phyloP scores from a whole-genome alignment of 2,888 invertebrate genomes.

The Xylocampa areola region DNA sequence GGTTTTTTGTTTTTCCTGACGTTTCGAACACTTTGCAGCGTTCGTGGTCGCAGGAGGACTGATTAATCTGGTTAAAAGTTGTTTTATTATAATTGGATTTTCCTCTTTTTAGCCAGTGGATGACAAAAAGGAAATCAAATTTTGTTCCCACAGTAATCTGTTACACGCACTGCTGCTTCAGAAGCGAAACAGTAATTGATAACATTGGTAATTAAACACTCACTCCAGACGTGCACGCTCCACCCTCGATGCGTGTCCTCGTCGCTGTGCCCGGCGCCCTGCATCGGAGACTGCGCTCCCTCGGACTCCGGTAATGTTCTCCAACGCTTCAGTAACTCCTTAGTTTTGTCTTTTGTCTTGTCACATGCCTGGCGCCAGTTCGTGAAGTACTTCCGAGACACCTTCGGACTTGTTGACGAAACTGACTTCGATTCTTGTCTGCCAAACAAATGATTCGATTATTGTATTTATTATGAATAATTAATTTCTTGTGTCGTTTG shows the following conservation, averaged over 20 bases:
- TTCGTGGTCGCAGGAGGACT: too few relatives aligned
- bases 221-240: conserved; percentile 94
- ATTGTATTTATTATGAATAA: too few relatives aligned
- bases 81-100: too few relatives aligned
- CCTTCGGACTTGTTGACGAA: conserved; percentile 87
- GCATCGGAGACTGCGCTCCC: conserved; percentile 75
- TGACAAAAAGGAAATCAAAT: too few relatives aligned
- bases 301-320: conserved; percentile 91
- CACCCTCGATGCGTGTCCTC: conserved; percentile 91
- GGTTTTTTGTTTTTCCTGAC: too few relatives aligned
- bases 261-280: conserved; percentile 75
- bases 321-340: conserved; percentile 93
- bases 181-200: not conserved
- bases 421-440: conserved; percentile 84
- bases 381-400: conserved; percentile 92
- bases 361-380: conserved; percentile 94
- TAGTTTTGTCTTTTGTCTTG: conserved; percentile 93
- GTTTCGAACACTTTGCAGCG: too few relatives aligned
- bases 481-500: not conserved
- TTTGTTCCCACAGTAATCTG: too few relatives aligned
- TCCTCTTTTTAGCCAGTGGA: too few relatives aligned
- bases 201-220: conserved; percentile 66
- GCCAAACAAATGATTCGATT: conserved; percentile 47
- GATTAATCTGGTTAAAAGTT: too few relatives aligned
- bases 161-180: too few relatives aligned